Percentiles rank a stretch among this genome's conserved stretches.
Evolutionary conservation across 2,797 vertebrate species (phyloP).

Genomic region (Mus spretus): DNA sequence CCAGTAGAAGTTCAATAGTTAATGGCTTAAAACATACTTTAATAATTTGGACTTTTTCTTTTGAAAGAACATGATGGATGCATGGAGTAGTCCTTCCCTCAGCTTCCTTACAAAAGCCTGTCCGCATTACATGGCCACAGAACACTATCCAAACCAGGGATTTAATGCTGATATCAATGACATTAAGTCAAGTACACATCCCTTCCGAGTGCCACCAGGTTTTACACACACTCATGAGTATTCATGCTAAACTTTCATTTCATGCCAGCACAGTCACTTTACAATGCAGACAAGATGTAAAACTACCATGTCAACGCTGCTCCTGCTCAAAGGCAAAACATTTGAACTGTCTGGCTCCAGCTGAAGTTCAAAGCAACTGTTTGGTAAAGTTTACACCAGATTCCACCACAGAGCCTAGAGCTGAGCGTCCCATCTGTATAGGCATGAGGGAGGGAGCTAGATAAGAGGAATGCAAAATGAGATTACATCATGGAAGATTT

Average conservation of each 20-base stretch:
- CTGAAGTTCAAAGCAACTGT: slow-evolving; percentile 19
- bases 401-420: neutral
- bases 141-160: neutral
- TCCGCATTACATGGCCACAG: neutral
- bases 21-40: slow-evolving; percentile 26
- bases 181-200: neutral
- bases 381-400: neutral
- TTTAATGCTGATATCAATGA: neutral
- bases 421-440: neutral
- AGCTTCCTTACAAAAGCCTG: neutral
- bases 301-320: neutral
- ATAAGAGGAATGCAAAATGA: neutral
- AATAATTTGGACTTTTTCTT: neutral
- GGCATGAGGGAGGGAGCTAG: neutral
- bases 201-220: slow-evolving; percentile 8
- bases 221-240: neutral
- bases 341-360: neutral
- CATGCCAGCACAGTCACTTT: neutral
- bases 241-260: neutral
- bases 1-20: slow-evolving; percentile 19
- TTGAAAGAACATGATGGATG: slow-evolving; percentile 51
- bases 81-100: neutral
- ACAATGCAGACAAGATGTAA: slow-evolving; percentile 26
- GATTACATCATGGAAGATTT: slow-evolving; percentile 23
- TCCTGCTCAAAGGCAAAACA: neutral